phyloP scores from a whole-genome alignment of 2,888 invertebrate genomes.

The Xestia ashworthii region DNA sequence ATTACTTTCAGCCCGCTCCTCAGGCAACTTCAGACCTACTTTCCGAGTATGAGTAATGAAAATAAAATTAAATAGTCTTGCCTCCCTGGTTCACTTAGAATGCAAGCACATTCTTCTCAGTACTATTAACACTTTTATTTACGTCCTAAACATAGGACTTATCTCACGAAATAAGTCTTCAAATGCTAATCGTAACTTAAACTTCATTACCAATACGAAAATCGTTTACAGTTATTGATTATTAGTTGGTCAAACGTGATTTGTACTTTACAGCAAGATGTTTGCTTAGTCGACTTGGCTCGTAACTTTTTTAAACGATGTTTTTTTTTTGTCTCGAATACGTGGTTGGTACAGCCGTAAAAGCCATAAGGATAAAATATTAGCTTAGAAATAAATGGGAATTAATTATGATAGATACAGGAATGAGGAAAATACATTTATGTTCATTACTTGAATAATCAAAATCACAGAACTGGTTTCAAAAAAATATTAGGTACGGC shows the following conservation, averaged over 20 bases:
- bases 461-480: background rate
- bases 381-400: background rate
- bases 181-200: background rate
- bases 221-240: slow-evolving; percentile 17
- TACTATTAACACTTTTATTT: background rate
- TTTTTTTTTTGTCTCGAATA: too few species aligned
- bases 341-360: background rate
- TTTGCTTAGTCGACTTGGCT: background rate
- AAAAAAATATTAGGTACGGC: background rate
- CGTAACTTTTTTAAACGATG: background rate
- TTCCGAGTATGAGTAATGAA: too few species aligned
- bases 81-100: background rate
- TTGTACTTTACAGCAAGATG: background rate
- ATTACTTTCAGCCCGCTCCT: too few species aligned
- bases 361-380: background rate
- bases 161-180: background rate
- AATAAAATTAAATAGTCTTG: background rate
- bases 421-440: background rate
- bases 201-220: background rate
- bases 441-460: background rate
- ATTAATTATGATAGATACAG: background rate
- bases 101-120: too few species aligned
- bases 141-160: background rate
- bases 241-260: slow-evolving; percentile 3
- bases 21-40: too few species aligned